Percentiles rank a stretch among this genome's conserved stretches.
Evolutionary conservation across 2,113 vertebrate genomes (phyloP).

Genomic region (Ceyx margarethae): DNA sequence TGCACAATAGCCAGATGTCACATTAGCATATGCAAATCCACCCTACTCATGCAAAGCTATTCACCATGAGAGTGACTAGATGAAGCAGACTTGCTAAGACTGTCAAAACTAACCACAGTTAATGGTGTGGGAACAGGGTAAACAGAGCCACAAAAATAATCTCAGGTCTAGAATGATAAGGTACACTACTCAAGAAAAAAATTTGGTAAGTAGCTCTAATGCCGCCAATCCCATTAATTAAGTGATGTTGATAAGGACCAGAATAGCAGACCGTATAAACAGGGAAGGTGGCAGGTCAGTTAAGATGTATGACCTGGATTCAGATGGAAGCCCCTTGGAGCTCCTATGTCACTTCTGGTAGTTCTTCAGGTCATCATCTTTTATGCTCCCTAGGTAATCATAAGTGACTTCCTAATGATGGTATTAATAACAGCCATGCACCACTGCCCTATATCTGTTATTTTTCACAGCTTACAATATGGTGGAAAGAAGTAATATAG

Average conservation of each 20-base stretch:
- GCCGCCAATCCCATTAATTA: too few species aligned
- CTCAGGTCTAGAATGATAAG: not conserved
- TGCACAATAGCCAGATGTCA: slow-evolving; percentile 68
- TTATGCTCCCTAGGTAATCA: not conserved
- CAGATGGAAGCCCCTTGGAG: not conserved
- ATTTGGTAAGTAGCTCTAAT: fast-evolving
- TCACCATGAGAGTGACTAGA: slow-evolving; percentile 57
- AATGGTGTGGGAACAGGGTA: not conserved
- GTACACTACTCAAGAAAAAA: not conserved
- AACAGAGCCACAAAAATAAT: not conserved
- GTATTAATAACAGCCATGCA: not conserved
- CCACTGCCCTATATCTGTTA: not conserved
- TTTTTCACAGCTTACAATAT: not conserved
- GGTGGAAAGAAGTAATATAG: not conserved
- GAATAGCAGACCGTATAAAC: fast-evolving
- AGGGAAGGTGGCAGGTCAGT: not conserved
- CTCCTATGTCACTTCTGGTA: not conserved
- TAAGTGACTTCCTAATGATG: not conserved
- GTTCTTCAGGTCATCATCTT: not conserved
- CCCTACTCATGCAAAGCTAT: slow-evolving; percentile 58
- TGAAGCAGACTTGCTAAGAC: slow-evolving; percentile 35
- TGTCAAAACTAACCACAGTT: slow-evolving; percentile 51
- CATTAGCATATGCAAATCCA: slow-evolving; percentile 66
- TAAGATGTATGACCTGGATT: not conserved
- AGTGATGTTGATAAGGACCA: not conserved